These are phyloP conservation scores for Siderastrea radians DNA, from an alignment of 92 coral and sea anemone species.

Conservation along the genomic window DNA sequence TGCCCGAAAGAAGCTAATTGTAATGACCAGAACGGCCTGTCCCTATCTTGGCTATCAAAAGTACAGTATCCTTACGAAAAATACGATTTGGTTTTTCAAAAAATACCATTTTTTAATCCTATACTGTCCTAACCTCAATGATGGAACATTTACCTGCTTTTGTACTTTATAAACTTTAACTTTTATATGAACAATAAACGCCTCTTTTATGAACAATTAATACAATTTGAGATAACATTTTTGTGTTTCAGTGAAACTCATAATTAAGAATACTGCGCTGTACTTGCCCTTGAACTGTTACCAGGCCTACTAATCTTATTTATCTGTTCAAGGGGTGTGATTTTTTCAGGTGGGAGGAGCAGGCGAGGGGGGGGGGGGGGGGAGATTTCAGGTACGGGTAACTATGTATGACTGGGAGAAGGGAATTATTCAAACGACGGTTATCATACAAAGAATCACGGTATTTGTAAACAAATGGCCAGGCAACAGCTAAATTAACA, in stretches of 20 bases:
- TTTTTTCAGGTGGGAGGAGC: too few relatives aligned
- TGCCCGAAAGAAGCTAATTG: not conserved
- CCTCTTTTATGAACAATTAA: conserved; percentile 2
- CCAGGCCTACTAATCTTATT: too few relatives aligned
- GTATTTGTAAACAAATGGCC: not conserved
- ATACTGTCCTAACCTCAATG: conserved; percentile 2
- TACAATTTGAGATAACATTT: not conserved
- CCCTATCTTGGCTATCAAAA: conserved; percentile 1
- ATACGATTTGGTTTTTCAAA: conserved; percentile 27
- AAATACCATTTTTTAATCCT: conserved; percentile 20
- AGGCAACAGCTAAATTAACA: not conserved
- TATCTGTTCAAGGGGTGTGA: too few relatives aligned
- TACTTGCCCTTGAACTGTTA: too few relatives aligned
- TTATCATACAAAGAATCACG: not conserved
- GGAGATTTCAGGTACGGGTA: too few relatives aligned
- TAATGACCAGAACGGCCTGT: not conserved
- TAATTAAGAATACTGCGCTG: too few relatives aligned
- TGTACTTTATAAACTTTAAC: conserved; percentile 18
- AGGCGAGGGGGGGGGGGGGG: too few relatives aligned
- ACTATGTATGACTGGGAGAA: too few relatives aligned
- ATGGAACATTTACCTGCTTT: not conserved
- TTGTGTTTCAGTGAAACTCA: not conserved
- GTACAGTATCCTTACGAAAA: conserved; percentile 35
- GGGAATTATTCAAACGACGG: too few relatives aligned
- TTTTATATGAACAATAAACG: conserved; percentile 14